Evolutionary conservation across 2,113 vertebrate species (phyloP).

Genomic region (Trogon surrucura): DNA sequence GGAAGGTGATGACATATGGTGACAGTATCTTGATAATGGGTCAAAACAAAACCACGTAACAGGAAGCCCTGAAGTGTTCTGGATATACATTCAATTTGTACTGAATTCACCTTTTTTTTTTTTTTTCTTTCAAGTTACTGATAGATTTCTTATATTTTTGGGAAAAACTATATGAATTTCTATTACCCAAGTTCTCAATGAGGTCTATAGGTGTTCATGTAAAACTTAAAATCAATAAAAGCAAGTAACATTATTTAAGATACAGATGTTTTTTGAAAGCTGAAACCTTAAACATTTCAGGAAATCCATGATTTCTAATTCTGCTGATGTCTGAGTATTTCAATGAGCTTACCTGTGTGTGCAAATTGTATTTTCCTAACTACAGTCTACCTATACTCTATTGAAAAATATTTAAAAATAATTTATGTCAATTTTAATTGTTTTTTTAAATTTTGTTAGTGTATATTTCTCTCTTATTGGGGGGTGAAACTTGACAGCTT

Average conservation of each 20-base stretch:
- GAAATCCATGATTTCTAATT: not conserved
- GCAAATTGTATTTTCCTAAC: not conserved
- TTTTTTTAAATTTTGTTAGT: accelerated
- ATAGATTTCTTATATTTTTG: not conserved
- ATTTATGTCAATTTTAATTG: not conserved
- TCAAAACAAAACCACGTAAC: not conserved
- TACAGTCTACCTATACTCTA: not conserved
- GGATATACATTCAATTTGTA: not conserved
- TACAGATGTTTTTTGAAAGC: not conserved
- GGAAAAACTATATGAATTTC: not conserved
- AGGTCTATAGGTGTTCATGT: not conserved
- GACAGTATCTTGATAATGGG: not conserved
- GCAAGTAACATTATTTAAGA: not conserved
- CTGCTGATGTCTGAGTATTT: not conserved
- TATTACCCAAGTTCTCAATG: not conserved
- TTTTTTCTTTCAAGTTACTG: not conserved
- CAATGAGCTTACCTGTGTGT: not conserved
- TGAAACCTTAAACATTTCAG: not conserved
- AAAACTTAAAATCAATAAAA: not conserved
- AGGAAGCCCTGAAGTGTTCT: not conserved
- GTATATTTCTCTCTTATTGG: not conserved
- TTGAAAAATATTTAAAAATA: not conserved
- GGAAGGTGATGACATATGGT: accelerated
- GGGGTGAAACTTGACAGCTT: not conserved
- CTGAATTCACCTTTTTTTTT: not conserved